phyloP scores from a whole-genome alignment of 2,888 invertebrate species.

The Ptilodon capucinus region DNA sequence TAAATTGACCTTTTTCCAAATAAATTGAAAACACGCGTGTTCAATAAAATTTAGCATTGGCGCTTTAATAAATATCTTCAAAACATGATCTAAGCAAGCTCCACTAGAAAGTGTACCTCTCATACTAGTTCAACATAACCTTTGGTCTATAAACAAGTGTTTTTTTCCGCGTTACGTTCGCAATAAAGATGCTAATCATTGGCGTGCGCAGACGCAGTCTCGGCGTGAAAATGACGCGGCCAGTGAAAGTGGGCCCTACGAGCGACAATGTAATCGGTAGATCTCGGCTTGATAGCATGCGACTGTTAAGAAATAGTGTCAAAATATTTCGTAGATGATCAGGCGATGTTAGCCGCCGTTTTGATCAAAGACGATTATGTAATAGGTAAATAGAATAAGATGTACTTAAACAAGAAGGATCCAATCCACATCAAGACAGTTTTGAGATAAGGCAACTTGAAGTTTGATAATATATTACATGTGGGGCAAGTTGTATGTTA shows the following conservation, averaged over 20 bases:
- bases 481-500: too few species aligned
- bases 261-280: slow-evolving; percentile 56
- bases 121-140: slow-evolving; percentile 9
- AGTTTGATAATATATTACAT: too few species aligned
- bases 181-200: slow-evolving; percentile 30
- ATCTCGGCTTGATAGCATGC: slow-evolving; percentile 35
- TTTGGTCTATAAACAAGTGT: slow-evolving; percentile 18
- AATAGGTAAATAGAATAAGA: too few species aligned
- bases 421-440: too few species aligned
- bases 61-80: neutral
- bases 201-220: slow-evolving; percentile 17
- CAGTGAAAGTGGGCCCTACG: slow-evolving; percentile 49
- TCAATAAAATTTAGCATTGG: too few species aligned
- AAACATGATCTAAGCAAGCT: slow-evolving; percentile 1
- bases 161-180: slow-evolving; percentile 20
- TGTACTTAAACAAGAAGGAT: too few species aligned
- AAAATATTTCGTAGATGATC: slow-evolving; percentile 5
- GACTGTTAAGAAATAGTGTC: slow-evolving; percentile 39
- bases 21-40: neutral
- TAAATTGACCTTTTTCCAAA: too few species aligned
- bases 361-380: too few species aligned
- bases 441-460: too few species aligned
- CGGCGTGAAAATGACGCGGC: slow-evolving; percentile 36
- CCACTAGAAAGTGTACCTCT: neutral
- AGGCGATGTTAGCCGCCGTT: slow-evolving; percentile 24